Percentiles rank a stretch among this genome's conserved stretches.
Evolutionary conservation across 2,797 vertebrate genomes (phyloP).

Genomic region (Muscicapa striata): DNA sequence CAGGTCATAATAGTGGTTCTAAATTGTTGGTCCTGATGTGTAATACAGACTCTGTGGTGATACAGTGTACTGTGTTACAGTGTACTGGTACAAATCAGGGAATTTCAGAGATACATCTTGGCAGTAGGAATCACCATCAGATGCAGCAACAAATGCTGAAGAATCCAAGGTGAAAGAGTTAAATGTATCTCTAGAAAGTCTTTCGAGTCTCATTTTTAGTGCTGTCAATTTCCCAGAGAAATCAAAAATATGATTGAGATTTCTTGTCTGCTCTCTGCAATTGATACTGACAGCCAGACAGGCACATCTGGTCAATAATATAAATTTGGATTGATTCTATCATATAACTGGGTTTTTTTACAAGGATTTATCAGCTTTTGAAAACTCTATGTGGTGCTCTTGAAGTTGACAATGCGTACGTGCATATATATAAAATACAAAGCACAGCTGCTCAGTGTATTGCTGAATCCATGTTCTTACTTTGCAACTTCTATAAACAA

Average conservation of each 20-base stretch:
- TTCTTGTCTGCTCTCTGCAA: background rate
- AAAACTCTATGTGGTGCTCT: background rate
- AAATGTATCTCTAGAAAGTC: background rate
- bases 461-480: background rate
- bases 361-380: background rate
- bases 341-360: conserved; percentile 8
- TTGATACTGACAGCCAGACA: background rate
- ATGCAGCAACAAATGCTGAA: background rate
- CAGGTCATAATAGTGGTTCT: background rate
- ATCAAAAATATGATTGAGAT: background rate
- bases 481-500: background rate
- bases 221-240: background rate
- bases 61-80: background rate
- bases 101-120: background rate
- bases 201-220: background rate
- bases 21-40: background rate
- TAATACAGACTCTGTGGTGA: background rate
- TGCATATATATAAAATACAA: background rate
- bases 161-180: background rate
- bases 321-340: conserved; percentile 1
- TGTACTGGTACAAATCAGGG: background rate
- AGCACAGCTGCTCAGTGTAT: background rate
- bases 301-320: background rate
- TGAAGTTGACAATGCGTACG: background rate
- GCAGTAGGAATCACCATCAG: background rate